Evolutionary conservation across 2,113 vertebrate genomes (phyloP).

Genomic region (Seriola dumerili): DNA sequence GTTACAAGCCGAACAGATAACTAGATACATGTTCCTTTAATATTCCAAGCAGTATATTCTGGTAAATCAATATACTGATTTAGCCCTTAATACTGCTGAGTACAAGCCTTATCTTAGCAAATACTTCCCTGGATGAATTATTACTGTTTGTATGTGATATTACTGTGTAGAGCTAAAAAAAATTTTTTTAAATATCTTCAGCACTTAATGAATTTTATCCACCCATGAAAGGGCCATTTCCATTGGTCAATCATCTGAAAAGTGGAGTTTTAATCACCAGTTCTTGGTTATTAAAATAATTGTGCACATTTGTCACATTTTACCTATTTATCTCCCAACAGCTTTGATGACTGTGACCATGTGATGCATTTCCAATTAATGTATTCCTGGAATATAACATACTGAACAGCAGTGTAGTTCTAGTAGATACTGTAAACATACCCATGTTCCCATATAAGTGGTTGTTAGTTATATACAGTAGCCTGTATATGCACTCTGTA

Average conservation of each 20-base stretch:
- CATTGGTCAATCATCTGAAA: constrained; percentile 40
- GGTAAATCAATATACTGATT: constrained; percentile 19
- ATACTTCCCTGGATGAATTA: constrained; percentile 10
- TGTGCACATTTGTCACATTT: constrained; percentile 11
- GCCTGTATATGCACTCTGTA: not conserved
- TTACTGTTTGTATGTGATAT: not conserved
- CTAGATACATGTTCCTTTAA: constrained; percentile 8
- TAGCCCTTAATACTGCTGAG: constrained; percentile 12
- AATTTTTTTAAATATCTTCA: constrained; percentile 11
- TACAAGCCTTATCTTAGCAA: constrained; percentile 20
- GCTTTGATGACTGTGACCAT: constrained; percentile 15
- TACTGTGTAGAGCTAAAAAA: not conserved
- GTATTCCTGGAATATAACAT: constrained; percentile 1
- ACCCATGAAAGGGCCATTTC: constrained; percentile 27
- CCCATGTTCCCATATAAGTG: not conserved
- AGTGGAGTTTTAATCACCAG: constrained; percentile 35
- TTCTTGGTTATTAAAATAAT: constrained; percentile 35
- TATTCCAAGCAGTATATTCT: not conserved
- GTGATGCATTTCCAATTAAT: constrained; percentile 6
- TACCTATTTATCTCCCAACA: not conserved
- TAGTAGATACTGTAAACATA: not conserved
- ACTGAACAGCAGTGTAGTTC: not conserved
- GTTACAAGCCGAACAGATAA: constrained; percentile 33
- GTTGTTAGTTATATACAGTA: constrained; percentile 1
- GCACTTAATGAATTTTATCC: constrained; percentile 42